These are phyloP conservation scores for Beris morrisii DNA, from an alignment of 2,888 invertebrate species.

Conservation along the genomic window DNA sequence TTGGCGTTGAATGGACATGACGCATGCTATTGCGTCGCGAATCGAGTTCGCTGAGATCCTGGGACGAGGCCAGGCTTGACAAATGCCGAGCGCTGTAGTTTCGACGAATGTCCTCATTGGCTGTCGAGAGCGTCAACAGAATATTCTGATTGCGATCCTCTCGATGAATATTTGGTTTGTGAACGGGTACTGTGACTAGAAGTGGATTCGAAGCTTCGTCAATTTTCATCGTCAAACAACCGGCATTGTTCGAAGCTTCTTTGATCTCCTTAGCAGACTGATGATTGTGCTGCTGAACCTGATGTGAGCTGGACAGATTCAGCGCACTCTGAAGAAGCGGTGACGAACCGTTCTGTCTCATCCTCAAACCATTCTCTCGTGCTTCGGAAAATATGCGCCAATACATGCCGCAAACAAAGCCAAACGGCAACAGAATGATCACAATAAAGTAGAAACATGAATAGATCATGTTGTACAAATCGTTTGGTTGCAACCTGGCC, in stretches of 20 bases:
- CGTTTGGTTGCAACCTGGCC: conserved; percentile 26
- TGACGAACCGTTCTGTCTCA: conserved; percentile 57
- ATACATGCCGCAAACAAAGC: conserved; percentile 56
- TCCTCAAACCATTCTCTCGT: conserved; percentile 54
- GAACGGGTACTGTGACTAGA: conserved; percentile 43
- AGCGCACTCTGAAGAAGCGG: conserved; percentile 55
- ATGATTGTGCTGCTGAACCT: conserved; percentile 28
- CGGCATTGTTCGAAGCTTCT: conserved; percentile 43
- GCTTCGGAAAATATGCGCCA: conserved; percentile 57
- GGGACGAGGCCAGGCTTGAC: conserved; percentile 45
- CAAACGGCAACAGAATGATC: conserved; percentile 55
- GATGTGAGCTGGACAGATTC: conserved; percentile 46
- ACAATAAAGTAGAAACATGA: conserved; percentile 54
- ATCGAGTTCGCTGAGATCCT: conserved; percentile 37
- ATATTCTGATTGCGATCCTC: conserved; percentile 51
- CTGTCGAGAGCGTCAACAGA: conserved; percentile 52
- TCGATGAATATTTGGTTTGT: conserved; percentile 37
- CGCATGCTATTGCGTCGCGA: conserved; percentile 45
- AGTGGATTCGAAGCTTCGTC: conserved; percentile 43
- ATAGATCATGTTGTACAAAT: conserved; percentile 47
- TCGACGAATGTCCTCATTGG: conserved; percentile 53
- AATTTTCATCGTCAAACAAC: conserved; percentile 54
- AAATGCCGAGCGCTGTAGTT: conserved; percentile 55
- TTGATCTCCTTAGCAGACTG: conserved; percentile 12
- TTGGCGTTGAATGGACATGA: conserved; percentile 55